phyloP scores from a whole-genome alignment of 2,113 vertebrate genomes.

The Tyto alba region DNA sequence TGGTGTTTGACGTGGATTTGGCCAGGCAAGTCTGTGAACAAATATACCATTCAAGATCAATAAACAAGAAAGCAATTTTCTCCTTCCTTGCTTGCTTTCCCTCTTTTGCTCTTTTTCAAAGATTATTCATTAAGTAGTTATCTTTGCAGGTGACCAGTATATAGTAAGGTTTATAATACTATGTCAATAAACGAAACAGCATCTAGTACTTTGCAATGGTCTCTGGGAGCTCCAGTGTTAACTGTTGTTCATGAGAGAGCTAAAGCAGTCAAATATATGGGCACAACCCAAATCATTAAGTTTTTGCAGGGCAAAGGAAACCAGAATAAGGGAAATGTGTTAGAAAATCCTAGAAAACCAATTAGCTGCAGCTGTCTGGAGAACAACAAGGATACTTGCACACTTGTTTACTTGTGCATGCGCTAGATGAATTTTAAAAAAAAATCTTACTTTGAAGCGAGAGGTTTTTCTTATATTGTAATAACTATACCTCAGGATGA shows the following conservation, averaged over 20 bases:
- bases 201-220: neutral
- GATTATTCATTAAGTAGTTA: neutral
- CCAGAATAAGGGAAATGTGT: neutral
- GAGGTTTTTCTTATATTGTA: neutral
- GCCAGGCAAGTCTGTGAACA: slow-evolving; percentile 43
- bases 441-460: neutral
- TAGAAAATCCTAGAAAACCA: neutral
- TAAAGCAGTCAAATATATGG: neutral
- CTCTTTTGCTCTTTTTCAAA: neutral
- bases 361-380: neutral
- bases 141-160: neutral
- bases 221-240: neutral
- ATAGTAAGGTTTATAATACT: neutral
- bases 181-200: neutral
- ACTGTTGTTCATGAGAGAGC: neutral
- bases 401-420: neutral
- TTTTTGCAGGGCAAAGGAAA: neutral
- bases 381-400: neutral
- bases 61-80: neutral
- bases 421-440: neutral
- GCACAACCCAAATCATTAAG: neutral
- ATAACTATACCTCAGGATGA: neutral
- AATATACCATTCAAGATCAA: neutral
- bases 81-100: neutral
- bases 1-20: slow-evolving; percentile 18